Base-by-base conservation (phyloP, 23 tunicate species). In the Diplosoma virens region DNA sequence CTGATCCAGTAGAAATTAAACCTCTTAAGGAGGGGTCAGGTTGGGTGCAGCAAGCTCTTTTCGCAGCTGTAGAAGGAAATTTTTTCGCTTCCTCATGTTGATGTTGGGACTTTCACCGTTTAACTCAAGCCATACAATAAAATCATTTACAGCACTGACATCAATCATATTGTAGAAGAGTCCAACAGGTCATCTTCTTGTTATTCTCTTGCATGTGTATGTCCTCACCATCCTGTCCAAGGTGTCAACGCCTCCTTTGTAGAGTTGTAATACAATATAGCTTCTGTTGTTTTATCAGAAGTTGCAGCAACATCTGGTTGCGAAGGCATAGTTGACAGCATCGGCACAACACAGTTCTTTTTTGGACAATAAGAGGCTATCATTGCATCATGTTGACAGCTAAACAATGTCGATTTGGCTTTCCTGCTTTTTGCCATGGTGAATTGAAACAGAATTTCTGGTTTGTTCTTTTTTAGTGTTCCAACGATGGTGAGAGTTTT, bases 51-150 rank as follows among this genome's bases (percentile, higher is more conserved):
- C 16, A n/a, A 58, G 65, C 65, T 58, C 65, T 58, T 58, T 58
- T n/a, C 65, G 7, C 65, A 58, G 65, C 26, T 58, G 7, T 58
- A n/a, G 65, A 58, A 58, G 65, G 65, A n/a, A 58, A 58, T 58
- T 58, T 58, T 22, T 20, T 58, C 65, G 6, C 26, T 58, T 58
- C 65, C 26, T 58, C 16, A 58, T 5, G 26, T 6, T 58, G 21
- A 58, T 58, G 65, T 58, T 58, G 65, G 65, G n/a, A 22, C 65
- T 58, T 58, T 58, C 65, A n/a, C 65, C 65, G 26, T 58, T 58
- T 22, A 58, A 9, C 65, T 58, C 21, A 7, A 58, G 21, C 26
- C 16, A n/a, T 58, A 58, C 65, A 58, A 58, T 58, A 58, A 58
- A 58, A 23, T 17, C 65, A 58, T 58, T 58, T 58, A 58, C 65